Evolutionary conservation across 2,113 vertebrate genomes (phyloP).

Genomic region (Colius striatus): DNA sequence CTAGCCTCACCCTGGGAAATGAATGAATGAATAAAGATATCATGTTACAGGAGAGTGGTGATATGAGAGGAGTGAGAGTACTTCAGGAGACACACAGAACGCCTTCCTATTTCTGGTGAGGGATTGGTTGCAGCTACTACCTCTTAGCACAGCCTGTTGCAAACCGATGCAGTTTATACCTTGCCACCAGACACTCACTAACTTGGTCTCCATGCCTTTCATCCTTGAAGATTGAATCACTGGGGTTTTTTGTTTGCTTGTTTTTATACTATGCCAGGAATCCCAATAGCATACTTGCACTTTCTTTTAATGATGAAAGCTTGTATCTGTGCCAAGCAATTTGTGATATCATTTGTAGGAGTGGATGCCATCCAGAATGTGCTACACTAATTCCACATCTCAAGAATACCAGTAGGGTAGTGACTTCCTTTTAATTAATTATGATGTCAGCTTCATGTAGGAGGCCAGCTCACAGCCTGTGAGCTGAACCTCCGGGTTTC

Average conservation of each 20-base stretch:
- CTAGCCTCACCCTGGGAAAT: not conserved
- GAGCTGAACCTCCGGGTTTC: not conserved
- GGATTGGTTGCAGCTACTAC: not conserved
- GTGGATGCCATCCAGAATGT: conserved; percentile 17
- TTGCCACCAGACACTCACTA: not conserved
- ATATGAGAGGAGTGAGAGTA: not conserved
- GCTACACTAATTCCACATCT: conserved; percentile 9
- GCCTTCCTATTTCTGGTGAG: not conserved
- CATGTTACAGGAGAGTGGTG: not conserved
- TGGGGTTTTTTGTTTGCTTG: not conserved
- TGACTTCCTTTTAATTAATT: conserved; percentile 51
- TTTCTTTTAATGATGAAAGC: conserved; percentile 4
- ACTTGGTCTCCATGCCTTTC: not conserved
- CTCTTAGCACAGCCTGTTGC: not conserved
- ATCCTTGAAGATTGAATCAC: not conserved
- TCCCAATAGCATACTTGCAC: not conserved
- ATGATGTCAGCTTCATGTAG: conserved; percentile 25
- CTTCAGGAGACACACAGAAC: not conserved
- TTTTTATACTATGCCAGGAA: not conserved
- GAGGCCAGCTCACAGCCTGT: conserved; percentile 16
- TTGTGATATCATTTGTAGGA: conserved; percentile 25
- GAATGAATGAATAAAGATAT: not conserved
- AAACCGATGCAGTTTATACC: not conserved
- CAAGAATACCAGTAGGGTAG: conserved; percentile 1
- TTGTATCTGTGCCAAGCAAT: conserved; percentile 37